Percentiles rank a stretch among this genome's conserved stretches.
These are phyloP conservation scores for Caranx melampygus DNA, from an alignment of 2,113 vertebrate genomes.

Conservation along the genomic window DNA sequence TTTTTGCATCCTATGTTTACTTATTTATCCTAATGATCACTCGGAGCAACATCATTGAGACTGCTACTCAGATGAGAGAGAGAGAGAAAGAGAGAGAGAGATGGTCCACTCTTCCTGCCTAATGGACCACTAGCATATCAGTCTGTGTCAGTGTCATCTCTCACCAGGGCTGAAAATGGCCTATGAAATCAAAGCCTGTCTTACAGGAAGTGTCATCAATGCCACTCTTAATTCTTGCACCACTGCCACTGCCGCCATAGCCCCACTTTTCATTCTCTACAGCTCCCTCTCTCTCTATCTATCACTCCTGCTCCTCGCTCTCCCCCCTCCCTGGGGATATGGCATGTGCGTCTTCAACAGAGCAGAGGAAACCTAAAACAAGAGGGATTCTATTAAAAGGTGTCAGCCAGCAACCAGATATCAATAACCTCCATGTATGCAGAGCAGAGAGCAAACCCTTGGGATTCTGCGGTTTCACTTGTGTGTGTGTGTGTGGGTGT, in stretches of 20 bases:
- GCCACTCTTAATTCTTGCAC: constrained; percentile 70
- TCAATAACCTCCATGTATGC: constrained; percentile 80
- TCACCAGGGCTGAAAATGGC: constrained; percentile 77
- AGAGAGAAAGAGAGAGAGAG: constrained; percentile 66
- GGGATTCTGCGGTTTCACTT: constrained; percentile 78
- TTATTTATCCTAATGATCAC: constrained; percentile 64
- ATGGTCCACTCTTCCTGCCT: constrained; percentile 83
- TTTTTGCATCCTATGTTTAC: constrained; percentile 38
- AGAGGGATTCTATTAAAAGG: constrained; percentile 83
- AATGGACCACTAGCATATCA: constrained; percentile 79
- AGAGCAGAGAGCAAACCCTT: constrained; percentile 67
- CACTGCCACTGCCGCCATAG: constrained; percentile 54
- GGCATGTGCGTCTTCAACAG: constrained; percentile 68
- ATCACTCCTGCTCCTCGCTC: constrained; percentile 8
- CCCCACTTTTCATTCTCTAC: constrained; percentile 43
- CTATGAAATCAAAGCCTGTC: constrained; percentile 80
- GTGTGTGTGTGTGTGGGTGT: constrained; percentile 46
- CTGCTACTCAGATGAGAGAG: constrained; percentile 45
- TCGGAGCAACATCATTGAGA: constrained; percentile 45
- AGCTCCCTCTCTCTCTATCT: constrained; percentile 18
- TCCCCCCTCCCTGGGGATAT: constrained; percentile 40
- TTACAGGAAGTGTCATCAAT: constrained; percentile 82
- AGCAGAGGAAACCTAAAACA: constrained; percentile 79
- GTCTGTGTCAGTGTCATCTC: constrained; percentile 77
- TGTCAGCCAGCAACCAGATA: constrained; percentile 83